Evolutionary conservation across 35 echinoderm and acorn worm genomes (phyloP), one percentile per base, ranked within the genome.

Genomic region (Amphiura filiformis): DNA sequence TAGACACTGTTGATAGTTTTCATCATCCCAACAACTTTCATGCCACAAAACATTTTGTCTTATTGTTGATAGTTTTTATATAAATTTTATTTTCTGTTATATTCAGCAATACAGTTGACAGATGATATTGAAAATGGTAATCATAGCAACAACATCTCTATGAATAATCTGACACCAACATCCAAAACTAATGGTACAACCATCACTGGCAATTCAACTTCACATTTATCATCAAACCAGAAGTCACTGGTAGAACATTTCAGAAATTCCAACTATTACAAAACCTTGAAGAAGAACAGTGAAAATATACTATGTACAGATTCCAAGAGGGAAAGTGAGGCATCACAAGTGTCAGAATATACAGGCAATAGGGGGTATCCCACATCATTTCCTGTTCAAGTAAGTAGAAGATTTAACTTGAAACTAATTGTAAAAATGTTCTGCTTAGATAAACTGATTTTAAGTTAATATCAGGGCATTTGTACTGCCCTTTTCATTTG

Each of bases 331-430:
- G 20, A 70, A 70, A 70, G 61, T 15, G 61, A 70, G 15, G 9
- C 15, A 70, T 26, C 61, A 13, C 4, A 5, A 70, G 7, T 30
- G 28, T 13, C 15, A 70, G 7, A 70, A 15, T 11, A 20, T 70
- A 30, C 26, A 30, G 28, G 26, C 61, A 70, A 30, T 13, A 70
- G 61, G 92, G n/a, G n/a, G n/a, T n/a, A 96, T 36, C 90, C 90
- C 37, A 96, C 90, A 17, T 92, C 94, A 37, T 96, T 96, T 40
- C 18, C 57, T 1, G 85, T 86, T 37, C 94, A 96, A 87, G 94
- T 96, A 89, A 32, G 44, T 52, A 52, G 44, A 20, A 20, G 44
- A 52, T 7, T 7, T 7, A 20, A 11, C 7, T 20, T 52, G 20
- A 52, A 52, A 52, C 7, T 11, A 52, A 52, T 52, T 7, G 44